Percentiles rank a stretch among this genome's conserved stretches.
Evolutionary conservation across 2,113 vertebrate genomes (phyloP).

Genomic region (Pteruthius melanotis): DNA sequence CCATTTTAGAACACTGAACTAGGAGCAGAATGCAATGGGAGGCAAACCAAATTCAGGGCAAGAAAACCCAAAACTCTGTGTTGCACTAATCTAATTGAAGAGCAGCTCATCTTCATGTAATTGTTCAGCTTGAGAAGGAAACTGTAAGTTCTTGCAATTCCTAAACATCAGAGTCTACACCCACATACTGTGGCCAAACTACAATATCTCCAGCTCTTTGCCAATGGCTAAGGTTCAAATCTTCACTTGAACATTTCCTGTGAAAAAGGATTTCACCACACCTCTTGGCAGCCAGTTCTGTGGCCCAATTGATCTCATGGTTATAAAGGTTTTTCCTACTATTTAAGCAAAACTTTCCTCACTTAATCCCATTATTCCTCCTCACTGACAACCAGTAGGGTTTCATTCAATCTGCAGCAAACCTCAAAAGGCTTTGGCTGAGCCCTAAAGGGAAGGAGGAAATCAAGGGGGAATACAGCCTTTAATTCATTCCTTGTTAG

Average conservation of each 20-base stretch:
- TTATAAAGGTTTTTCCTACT: conserved; percentile 36
- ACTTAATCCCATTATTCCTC: conserved; percentile 42
- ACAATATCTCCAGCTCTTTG: not conserved
- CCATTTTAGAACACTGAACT: not conserved
- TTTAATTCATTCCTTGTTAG: conserved; percentile 24
- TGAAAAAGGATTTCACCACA: conserved; percentile 34
- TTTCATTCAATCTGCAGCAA: conserved; percentile 6
- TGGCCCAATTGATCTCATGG: not conserved
- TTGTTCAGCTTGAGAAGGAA: not conserved
- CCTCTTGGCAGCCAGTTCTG: conserved; percentile 40
- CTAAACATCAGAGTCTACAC: not conserved
- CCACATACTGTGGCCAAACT: not conserved
- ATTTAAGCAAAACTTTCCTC: conserved; percentile 27
- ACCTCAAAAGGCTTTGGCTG: conserved; percentile 22
- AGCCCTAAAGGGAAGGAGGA: not conserved
- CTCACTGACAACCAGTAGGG: conserved; percentile 16
- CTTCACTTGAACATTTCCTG: conserved; percentile 36
- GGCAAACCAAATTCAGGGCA: not conserved
- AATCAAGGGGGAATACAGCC: not conserved
- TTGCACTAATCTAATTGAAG: not conserved
- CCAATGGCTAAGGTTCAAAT: conserved; percentile 27
- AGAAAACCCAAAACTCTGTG: not conserved
- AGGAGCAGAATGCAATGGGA: not conserved
- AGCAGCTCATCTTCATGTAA: not conserved
- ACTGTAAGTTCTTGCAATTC: not conserved